Base-by-base conservation (phyloP, 2,113 vertebrate species). In the Trogon melanurus region DNA sequence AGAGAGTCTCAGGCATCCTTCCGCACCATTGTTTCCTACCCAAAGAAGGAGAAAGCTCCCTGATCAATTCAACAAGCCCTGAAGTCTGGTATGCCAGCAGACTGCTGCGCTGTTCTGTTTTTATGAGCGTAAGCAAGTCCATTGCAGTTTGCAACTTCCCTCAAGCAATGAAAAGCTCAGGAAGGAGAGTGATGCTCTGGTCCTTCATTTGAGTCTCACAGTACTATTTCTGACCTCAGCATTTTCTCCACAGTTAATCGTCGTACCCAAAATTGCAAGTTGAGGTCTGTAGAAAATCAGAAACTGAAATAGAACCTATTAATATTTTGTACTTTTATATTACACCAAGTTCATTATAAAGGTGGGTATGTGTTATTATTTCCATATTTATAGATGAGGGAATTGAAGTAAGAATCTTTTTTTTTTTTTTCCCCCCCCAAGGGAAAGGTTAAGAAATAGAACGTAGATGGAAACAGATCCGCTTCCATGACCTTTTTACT, bases 21-120 rank as follows among this genome's bases (percentile, higher is more conserved):
- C 64, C 3, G 2, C 53, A 57, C 23, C 20, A 17, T 32, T 32
- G 25, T 74, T 74, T 79, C 50, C 61, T 58, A 26, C 30, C 36
- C 7, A 3, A 36, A 73, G 26, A 78, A 82, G 48, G 32, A 83
- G 45, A 41, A 73, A 48, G 19, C 38, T 74, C 36, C 11, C 16
- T 32, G 23, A 74, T 26, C 50, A 64, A n/a, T 64, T 90, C 34
- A 18, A 11, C 9, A 30, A 61, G 13, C 29, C 36, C 53, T 44
- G 25, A 67, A 53, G 14, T 38, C 21, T 64, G 32, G 22, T 16
- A 81, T 60, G 56, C 34, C 85, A 82, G 38, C 34, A 66, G 27
- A 65, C 12, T 56, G 38, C 13, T 0, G 0, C 73, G 70, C 29
- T 29, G 23, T 27, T 85, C 27, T 1, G 6, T 66, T 50, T 0